Evolutionary conservation across 1,140 invertebrate species (phyloP), one percentile per base, ranked within the genome.

Genomic region (Camponotus floridanus): DNA sequence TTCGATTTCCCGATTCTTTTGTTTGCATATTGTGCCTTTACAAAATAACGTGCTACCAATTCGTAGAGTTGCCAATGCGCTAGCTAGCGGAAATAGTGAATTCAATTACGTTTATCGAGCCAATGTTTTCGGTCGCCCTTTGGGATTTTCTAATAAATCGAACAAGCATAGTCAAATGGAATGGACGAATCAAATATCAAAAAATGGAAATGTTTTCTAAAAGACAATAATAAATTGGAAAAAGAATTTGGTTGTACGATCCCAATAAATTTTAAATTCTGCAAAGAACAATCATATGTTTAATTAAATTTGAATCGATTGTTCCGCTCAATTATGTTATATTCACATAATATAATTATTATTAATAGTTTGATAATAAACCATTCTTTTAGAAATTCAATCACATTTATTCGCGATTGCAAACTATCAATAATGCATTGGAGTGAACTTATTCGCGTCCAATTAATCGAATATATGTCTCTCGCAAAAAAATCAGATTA

Each of bases 31-130:
- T 39, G n/a, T 61, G 5, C 57, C 18, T 81, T 73, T 73, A 73
- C 39, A 81, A 31, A 73, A 73, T 81, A 81, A 73, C 68, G 26
- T 7, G 18, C 31, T 73, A 73, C n/a, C 26, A 21, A 73, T 81
- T 81, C 18, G 26, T 73, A 61, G 26, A 81, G 7, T 33, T 61
- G 21, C 1, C 33, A 80, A 71, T 71, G 26, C 39, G n/a, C 31
- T n/a, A n/a, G 61, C 5, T 9, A 48, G n/a, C 15, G 15, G 21
- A 68, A 80, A 80, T 68, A 51, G 45, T 26, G 64, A 57, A 57
- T 68, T 68, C 64, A 68, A 68, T 68, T 31, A 48, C 76, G 15
- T 67, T 67, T 79, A 79, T 71, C 45, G 68, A 15, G 3, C 18
- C 45, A 4, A 15, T 7, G 33, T 73, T 55, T 55, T 73, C 31